Conservation (phyloP, 2,888 invertebrate genomes). For the Stratiomys singularior region DNA sequence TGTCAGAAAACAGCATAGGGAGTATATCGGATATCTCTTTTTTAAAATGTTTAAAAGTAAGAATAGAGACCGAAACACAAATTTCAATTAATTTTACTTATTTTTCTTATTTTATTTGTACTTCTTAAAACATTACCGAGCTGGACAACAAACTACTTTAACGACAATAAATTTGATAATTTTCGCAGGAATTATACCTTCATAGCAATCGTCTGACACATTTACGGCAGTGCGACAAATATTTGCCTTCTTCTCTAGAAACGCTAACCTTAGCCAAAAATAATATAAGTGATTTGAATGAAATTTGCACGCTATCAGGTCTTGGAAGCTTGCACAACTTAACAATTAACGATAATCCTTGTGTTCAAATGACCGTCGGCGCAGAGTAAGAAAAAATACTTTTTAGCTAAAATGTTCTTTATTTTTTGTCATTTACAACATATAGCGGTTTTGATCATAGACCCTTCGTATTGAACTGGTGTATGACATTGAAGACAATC, state of each 20-base stretch:
- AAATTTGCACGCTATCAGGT: conserved; percentile 83
- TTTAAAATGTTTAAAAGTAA: conserved; percentile 84
- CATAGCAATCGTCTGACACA: conserved; percentile 88
- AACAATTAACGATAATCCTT: conserved; percentile 88
- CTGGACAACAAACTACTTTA: no score
- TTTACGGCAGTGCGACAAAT: conserved; percentile 83
- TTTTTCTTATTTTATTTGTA: no score
- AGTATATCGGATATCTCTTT: conserved; percentile 86
- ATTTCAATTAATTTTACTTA: no score
- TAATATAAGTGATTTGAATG: conserved; percentile 84
- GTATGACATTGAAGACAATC: conserved; percentile 85
- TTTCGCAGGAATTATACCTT: conserved; percentile 81
- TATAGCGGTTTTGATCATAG: conserved; percentile 88
- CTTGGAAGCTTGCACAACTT: conserved; percentile 81
- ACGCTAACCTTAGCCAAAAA: conserved; percentile 84
- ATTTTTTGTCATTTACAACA: background rate
- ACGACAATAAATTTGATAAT: no score
- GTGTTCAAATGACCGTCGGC: conserved; percentile 81
- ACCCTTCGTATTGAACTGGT: conserved; percentile 94
- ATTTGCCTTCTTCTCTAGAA: conserved; percentile 79
- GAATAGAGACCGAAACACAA: no score
- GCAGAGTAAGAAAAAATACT: conserved; percentile 71
- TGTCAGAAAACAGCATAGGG: conserved; percentile 89
- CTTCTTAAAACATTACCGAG: no score
- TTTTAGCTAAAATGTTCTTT: background rate